These are phyloP conservation scores for Sinosuthora webbiana DNA, from an alignment of 2,113 vertebrate genomes.

Conservation along the genomic window DNA sequence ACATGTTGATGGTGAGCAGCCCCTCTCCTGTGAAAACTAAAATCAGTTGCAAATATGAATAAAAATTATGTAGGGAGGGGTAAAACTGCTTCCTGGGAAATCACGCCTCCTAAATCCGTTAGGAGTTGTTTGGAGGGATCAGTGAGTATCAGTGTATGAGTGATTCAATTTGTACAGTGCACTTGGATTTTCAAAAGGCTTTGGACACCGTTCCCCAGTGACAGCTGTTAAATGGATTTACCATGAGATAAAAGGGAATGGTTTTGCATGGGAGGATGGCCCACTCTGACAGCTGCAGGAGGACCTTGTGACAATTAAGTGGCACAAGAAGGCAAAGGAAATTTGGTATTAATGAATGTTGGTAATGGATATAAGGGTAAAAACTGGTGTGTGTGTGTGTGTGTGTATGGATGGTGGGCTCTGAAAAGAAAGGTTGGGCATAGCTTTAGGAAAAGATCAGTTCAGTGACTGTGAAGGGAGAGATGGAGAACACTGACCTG, in stretches of 20 bases:
- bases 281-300: background rate
- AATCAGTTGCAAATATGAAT: background rate
- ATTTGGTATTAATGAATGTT: background rate
- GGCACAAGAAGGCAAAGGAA: background rate
- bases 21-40: background rate
- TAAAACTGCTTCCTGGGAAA: background rate
- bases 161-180: background rate
- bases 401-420: background rate
- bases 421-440: background rate
- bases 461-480: background rate
- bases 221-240: background rate
- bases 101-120: background rate
- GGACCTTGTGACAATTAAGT: background rate
- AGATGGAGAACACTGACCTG: background rate
- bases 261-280: background rate
- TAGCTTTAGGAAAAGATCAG: background rate
- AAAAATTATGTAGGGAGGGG: background rate
- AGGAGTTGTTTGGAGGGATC: background rate
- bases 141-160: background rate
- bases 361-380: background rate
- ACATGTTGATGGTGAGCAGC: slow-evolving; percentile 84
- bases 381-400: background rate
- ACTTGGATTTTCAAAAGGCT: background rate
- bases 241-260: background rate
- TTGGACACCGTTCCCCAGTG: background rate